Evolutionary conservation across 1,140 invertebrate species (phyloP), one percentile per base, ranked within the genome.

Genomic region (Chymomyza costata): DNA sequence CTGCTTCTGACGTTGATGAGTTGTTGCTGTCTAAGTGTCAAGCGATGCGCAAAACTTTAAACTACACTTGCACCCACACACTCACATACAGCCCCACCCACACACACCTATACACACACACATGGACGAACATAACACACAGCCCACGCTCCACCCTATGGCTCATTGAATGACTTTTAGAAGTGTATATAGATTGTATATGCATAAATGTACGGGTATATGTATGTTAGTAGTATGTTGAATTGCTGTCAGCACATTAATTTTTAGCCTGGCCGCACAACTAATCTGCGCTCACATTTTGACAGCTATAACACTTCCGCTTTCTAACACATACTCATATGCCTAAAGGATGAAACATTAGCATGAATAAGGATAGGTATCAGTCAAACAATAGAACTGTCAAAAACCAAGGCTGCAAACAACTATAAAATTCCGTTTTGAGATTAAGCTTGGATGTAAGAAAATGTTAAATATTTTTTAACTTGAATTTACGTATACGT

Each of bases 1-100:
- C 67, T 80, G 73, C 38, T 61, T 43, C 44, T 80, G 73, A 80
- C 73, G 73, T 80, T 80, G 73, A 80, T 80, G 73, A 80, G 73
- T 80, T 80, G 73, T 80, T 78, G 71, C 71, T 78, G 73, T 80
- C 73, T 80, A 80, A 80, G 67, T 80, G 73, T 80, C 73, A 73
- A 52, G 67, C 65, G 67, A 78, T 67, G 73, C 71, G 73, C 68
- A 73, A 71, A 78, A 80, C 67, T 80, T 80, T 78, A 80, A 78
- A 71, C 73, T 80, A 67, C 73, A 78, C 51, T 28, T 5, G 5
- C 10, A 28, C 5, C 25, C 5, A 28, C 25, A 10, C 25, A 5
- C 25, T 6, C 25, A 28, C 10, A 10, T 28, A 10, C 25, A 28
- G 10, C 25, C 25, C 5, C 25, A 28, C 25, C 5, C 5, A 28